phyloP scores from a whole-genome alignment of 2,888 invertebrate species.

The Heliconius cydno region DNA sequence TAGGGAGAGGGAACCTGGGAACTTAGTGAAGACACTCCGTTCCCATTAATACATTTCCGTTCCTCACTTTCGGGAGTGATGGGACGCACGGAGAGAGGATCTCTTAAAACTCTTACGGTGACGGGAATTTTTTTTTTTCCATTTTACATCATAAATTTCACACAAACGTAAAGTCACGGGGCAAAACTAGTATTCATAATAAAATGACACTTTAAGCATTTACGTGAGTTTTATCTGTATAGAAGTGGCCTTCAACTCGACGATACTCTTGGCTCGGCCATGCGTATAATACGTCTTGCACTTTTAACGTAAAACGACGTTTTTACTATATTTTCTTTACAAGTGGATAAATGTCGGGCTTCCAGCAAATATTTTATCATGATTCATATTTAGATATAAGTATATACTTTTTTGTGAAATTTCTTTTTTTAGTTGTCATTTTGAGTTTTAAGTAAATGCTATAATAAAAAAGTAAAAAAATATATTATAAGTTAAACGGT shows the following conservation, averaged over 20 bases:
- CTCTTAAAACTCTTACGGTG: background rate
- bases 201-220: slow-evolving; percentile 11
- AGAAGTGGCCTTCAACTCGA: slow-evolving; percentile 24
- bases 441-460: background rate
- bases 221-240: slow-evolving; percentile 11
- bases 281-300: slow-evolving; percentile 32
- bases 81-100: background rate
- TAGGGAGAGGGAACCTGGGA: too few relatives aligned
- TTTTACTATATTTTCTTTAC: slow-evolving; percentile 23
- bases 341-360: slow-evolving; percentile 22
- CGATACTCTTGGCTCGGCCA: slow-evolving; percentile 24
- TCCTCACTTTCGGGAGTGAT: too few relatives aligned
- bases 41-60: too few relatives aligned
- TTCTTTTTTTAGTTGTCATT: background rate
- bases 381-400: background rate
- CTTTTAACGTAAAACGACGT: slow-evolving; percentile 15
- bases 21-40: too few relatives aligned
- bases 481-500: too few relatives aligned
- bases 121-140: too few relatives aligned
- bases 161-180: background rate
- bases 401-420: background rate
- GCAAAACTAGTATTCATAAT: background rate
- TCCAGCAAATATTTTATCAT: slow-evolving; percentile 13
- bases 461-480: too few relatives aligned
- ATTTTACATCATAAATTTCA: background rate